A percentile compares a stretch with the other conserved stretches of the same genome.
Evolutionary conservation across 2,797 vertebrate species (phyloP).

Genomic region (Xenentodon cancila): DNA sequence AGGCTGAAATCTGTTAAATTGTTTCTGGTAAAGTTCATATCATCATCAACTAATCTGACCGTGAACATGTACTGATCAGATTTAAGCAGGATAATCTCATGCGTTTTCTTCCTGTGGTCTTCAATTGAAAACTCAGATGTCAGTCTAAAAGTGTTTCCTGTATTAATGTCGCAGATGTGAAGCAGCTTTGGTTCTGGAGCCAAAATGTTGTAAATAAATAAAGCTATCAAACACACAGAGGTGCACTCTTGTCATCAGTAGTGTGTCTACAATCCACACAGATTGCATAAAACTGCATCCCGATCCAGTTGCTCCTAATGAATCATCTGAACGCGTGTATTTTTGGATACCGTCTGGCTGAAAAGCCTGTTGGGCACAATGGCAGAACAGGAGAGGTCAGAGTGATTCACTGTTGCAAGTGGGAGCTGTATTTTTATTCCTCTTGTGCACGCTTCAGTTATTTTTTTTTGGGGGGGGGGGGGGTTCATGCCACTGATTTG

Average conservation of each 20-base stretch:
- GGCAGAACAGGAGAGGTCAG: slow-evolving; percentile 32
- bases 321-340: slow-evolving; percentile 51
- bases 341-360: slow-evolving; percentile 47
- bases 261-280: background rate
- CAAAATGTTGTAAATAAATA: no score
- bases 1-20: slow-evolving; percentile 1
- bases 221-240: no score
- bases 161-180: no score
- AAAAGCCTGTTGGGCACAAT: slow-evolving; percentile 29
- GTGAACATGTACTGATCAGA: no score
- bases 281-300: slow-evolving; percentile 41
- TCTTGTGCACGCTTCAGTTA: slow-evolving; percentile 11
- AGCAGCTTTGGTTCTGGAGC: no score
- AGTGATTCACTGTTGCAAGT: background rate
- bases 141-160: no score
- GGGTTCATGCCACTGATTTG: slow-evolving; percentile 29
- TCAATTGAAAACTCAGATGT: no score
- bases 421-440: no score
- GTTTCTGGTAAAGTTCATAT: slow-evolving; percentile 7
- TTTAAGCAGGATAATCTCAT: no score
- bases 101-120: no score
- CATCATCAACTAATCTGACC: background rate
- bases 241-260: no score
- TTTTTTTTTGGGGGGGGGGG: no score
- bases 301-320: slow-evolving; percentile 39